Evolutionary conservation across 2,113 vertebrate species (phyloP), one percentile per base, ranked within the genome.

Genomic region (Sphaerodactylus townsendi): DNA sequence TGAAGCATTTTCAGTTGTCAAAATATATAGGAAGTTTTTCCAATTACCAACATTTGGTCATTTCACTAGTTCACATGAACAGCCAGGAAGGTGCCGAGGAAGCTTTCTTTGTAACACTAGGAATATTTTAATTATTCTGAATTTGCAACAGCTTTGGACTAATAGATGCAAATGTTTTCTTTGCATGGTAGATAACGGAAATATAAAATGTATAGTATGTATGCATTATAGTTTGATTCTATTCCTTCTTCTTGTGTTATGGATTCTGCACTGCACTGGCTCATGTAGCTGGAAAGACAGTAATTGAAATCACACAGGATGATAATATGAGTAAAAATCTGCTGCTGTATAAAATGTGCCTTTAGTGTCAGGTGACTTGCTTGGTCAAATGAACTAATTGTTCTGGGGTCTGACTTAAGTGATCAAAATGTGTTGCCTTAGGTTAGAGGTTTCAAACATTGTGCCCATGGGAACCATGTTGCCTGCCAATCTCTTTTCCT

Each of bases 231-330:
- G 44, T 44, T 44, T 44, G 44, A 44, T 44, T 9, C 44, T 44
- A 79, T 56, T 68, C 44, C 64, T 28, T 33, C 50, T 30, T 4
- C 50, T 33, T 64, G 25, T 35, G 9, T 74, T 69, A 73, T 68
- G 25, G 15, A 21, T 81, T 46, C 62, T 37, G 44, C 75, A 9
- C 17, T 81, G 62, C 37, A 56, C 9, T 69, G 35, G 4, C 21
- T 74, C 77, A 53, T 74, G 39, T 48, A n/a, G 69, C 25, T 74
- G 46, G 62, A 35, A 25, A 70, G 48, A 37, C 17, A 59, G 56
- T 76, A 76, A 81, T 33, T 76, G 85, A 77, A 76, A 17, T 41
- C 53, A 81, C 37, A 62, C 25, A 50, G 19, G 64, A 77, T 81
- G 37, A 81, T 81, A 53, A 75, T 76, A 76, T 48, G 65, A 73